Conservation (phyloP, 1,140 invertebrate species). For the Muscidifurax raptorellus region DNA sequence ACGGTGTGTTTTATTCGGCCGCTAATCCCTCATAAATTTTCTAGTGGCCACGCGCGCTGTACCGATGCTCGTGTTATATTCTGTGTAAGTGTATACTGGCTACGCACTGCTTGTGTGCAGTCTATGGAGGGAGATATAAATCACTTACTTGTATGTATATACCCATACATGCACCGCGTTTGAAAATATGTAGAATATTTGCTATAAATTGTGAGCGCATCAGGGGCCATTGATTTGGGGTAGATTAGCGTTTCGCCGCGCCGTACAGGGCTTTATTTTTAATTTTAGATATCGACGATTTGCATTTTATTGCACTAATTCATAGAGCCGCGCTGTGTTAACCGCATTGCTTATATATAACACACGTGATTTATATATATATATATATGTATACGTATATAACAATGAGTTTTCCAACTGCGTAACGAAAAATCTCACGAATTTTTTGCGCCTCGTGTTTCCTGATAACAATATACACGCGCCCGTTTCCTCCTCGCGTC, state of each 20-base stretch:
- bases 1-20: not conserved
- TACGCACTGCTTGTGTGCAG: no score
- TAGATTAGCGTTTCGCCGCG: not conserved
- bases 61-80: not conserved
- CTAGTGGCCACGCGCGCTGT: not conserved
- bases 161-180: not conserved
- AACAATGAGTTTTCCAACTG: not conserved
- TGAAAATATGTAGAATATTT: not conserved
- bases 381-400: not conserved
- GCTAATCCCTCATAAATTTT: not conserved
- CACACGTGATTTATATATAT: not conserved
- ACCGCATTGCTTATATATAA: not conserved
- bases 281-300: not conserved
- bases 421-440: not conserved
- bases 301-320: no score
- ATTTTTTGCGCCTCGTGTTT: not conserved
- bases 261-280: not conserved
- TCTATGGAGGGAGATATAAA: not conserved
- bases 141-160: no score
- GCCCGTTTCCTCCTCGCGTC: not conserved
- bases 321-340: no score
- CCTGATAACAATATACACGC: not conserved
- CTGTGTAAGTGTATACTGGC: no score
- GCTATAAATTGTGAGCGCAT: not conserved
- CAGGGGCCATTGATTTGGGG: no score